These are phyloP conservation scores for Biston betularia DNA, from an alignment of 2,888 invertebrate species.

Conservation along the genomic window DNA sequence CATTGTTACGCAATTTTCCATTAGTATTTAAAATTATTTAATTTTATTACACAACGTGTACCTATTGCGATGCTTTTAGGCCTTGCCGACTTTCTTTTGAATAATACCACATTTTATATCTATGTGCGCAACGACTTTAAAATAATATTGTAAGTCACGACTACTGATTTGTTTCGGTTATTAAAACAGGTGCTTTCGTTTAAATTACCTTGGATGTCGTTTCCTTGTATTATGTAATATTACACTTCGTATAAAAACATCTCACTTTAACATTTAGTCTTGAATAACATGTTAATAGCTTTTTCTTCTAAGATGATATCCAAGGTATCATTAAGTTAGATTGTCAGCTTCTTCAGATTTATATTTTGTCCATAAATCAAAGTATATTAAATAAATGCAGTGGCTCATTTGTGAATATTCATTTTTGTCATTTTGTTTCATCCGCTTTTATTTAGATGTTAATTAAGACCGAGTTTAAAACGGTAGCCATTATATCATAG, in stretches of 20 bases:
- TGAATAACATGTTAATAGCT: conserved; percentile 19
- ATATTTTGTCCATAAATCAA: conserved; percentile 19
- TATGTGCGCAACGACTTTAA: conserved; percentile 46
- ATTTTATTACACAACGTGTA: conserved; percentile 20
- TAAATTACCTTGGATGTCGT: conserved; percentile 54
- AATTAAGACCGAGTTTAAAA: conserved; percentile 15
- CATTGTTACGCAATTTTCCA: conserved; percentile 21
- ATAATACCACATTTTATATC: conserved; percentile 31
- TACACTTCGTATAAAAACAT: conserved; percentile 12
- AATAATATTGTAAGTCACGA: conserved; percentile 54
- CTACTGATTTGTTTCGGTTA: conserved; percentile 54
- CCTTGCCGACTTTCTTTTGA: conserved; percentile 33
- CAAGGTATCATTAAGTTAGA: not conserved
- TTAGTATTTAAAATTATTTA: conserved; percentile 31
- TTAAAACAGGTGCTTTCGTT: conserved; percentile 56
- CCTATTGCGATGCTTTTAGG: conserved; percentile 21
- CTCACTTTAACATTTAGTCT: conserved; percentile 2
- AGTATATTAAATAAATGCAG: conserved; percentile 10
- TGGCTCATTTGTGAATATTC: conserved; percentile 17
- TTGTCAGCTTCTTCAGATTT: conserved; percentile 15
- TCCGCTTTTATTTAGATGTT: conserved; percentile 12
- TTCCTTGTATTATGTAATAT: conserved; percentile 29
- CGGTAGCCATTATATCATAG: conserved; percentile 14
- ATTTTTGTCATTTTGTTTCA: conserved; percentile 17
- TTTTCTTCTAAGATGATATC: conserved; percentile 11